Evolutionary conservation across 2,888 invertebrate genomes (phyloP), one percentile per base, ranked within the genome.

Genomic region (Epistrophella euchroma): DNA sequence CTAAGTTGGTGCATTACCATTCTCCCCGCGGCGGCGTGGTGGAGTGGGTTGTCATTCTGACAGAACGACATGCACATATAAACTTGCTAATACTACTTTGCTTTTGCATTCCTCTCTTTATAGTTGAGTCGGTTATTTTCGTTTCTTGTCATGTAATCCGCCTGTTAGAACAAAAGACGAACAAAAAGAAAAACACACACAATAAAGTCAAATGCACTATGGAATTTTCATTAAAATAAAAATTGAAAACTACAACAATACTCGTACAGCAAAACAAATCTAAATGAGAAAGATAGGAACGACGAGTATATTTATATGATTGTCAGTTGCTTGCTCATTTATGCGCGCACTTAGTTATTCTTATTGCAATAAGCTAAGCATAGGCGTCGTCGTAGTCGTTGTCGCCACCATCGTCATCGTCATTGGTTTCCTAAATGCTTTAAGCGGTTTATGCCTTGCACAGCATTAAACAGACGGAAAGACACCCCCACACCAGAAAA

Each of bases 71-170:
- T 64, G 64, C 64, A 50, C 50, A 72, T 66, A 73, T 66, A 62
- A 56, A 72, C 77, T 47, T 32, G 72, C 72, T 81, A 75, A 75
- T 75, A 62, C 80, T 47, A 70, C 68, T 75, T 75, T 56, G 80
- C 35, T 70, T 70, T 66, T 43, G 52, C 17, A 50, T 58, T 64
- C 45, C 64, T 11, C 4, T 19, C 4, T 22, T 19, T 47, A 17
- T 17, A 28, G 62, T 35, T 56, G 60, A 68, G 32, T 56, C 68
- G 45, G 52, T 62, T 75, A 66, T 77, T 70, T 82, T 72, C 43
- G 71, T 71, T 70, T 47, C 56, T 71, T 82, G 77, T 68, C 82
- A 77, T 83, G 77, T 83, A 68, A 83, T 77, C 82, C 77, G 77
- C 25, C 60, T 77, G 77, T 72, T 68, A 62, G 68, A 68, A 77